Base-by-base conservation (phyloP, 2,113 vertebrate species). In the Podarcis raffonei region DNA sequence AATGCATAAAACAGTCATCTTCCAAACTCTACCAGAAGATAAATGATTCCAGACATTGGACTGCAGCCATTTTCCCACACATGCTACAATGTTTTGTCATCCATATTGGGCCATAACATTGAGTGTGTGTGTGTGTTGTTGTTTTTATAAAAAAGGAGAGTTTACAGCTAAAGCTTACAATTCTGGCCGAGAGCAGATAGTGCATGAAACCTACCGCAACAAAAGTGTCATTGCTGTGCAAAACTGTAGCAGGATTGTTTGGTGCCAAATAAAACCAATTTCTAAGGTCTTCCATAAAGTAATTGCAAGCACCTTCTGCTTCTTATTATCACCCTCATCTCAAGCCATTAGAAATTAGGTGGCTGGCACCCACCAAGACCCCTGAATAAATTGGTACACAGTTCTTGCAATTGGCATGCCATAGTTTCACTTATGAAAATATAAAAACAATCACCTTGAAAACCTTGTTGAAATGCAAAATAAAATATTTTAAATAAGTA, bases 31-130 rank as follows among this genome's bases (percentile, higher is more conserved):
- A 93, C 91, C 91, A 92, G 91, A 95, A 97, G 97, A 98, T 98
- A 98, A 98, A 98, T 96, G 96, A 96, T 98, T 98, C 97, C 98
- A 98, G 98, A 98, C 96, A 71, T 95, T 98, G 98, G 98, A 98
- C 90, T 76, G 87, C 89, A 94, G 97, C 98, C 97, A 98, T 94
- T 96, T 98, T 98, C 98, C 98, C 98, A 98, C 96, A 98, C 97
- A 98, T 95, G 97, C 96, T 97, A 93, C 97, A 96, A 96, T 97
- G 97, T 98, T 98, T 97, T 97, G 97, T 97, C 97, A 97, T 97
- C 97, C 97, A 97, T 97, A 97, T 97, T 96, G 96, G 96, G 97
- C 97, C 97, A 97, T 96, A 96, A 94, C 92, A 94, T 95, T 87
- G 95, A 95, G 95, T 90, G 76, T 62, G 87, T 37, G 93, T 93